Percentiles rank a stretch among this genome's conserved stretches.
phyloP scores from a whole-genome alignment of 1,140 invertebrate genomes.

The Pentalonia nigronervosa region DNA sequence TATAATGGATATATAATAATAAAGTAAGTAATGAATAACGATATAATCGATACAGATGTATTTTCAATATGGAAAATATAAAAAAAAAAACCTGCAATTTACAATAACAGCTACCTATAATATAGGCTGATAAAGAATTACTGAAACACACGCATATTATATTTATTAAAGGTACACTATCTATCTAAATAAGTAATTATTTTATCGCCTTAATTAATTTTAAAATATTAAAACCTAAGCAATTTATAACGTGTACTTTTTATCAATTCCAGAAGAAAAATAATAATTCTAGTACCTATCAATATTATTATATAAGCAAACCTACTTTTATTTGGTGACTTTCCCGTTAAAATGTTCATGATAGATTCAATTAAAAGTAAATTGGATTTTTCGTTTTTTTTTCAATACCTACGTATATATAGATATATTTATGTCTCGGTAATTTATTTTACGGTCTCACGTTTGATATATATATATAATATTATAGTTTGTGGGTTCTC shows the following conservation, averaged over 20 bases:
- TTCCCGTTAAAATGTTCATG: neutral
- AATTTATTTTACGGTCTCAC: conserved; percentile 7
- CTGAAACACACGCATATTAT: neutral
- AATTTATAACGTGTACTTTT: neutral
- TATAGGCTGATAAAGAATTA: neutral
- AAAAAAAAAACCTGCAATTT: neutral
- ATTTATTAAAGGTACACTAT: neutral
- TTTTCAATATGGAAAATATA: neutral
- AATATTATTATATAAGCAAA: neutral
- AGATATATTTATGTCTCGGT: neutral
- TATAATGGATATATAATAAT: neutral
- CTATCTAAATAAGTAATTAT: neutral
- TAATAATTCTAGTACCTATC: neutral
- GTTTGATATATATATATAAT: neutral
- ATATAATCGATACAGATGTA: neutral
- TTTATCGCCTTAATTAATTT: neutral
- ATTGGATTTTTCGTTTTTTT: neutral
- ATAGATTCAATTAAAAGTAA: neutral
- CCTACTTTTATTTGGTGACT: neutral
- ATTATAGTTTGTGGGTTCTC: neutral
- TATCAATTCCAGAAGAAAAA: neutral
- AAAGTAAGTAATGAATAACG: neutral
- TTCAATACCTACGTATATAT: neutral
- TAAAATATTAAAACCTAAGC: neutral
- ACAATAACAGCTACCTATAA: too few species aligned